Percentiles rank a stretch among this genome's conserved stretches.
phyloP scores from a whole-genome alignment of 53 echinoderm and acorn worm genomes.

The Zoroaster sp. region DNA sequence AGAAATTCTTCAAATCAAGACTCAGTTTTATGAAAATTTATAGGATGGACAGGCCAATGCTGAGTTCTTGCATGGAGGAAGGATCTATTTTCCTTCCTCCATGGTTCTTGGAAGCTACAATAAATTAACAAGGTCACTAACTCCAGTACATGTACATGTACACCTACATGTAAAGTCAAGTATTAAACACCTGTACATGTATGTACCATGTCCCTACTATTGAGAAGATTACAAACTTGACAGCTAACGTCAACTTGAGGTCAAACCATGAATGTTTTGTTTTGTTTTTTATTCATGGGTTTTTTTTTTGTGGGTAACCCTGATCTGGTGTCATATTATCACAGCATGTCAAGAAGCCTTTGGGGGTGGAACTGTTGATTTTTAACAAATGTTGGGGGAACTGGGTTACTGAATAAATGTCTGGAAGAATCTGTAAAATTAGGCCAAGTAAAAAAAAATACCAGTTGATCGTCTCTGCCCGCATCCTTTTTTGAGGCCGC shows the following conservation, averaged over 20 bases:
- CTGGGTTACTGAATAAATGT: too few relatives aligned
- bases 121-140: not conserved
- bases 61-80: too few relatives aligned
- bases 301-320: not conserved
- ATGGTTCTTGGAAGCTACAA: not conserved
- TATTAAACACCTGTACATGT: not conserved
- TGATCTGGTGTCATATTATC: not conserved
- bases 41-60: not conserved
- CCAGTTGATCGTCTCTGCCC: too few relatives aligned
- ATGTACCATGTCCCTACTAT: not conserved
- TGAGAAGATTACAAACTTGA: not conserved
- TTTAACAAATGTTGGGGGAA: too few relatives aligned
- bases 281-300: not conserved
- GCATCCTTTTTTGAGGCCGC: too few relatives aligned
- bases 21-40: not conserved
- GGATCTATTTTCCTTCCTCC: too few relatives aligned
- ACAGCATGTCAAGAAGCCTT: too few relatives aligned
- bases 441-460: too few relatives aligned
- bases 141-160: not conserved
- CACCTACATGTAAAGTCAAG: not conserved
- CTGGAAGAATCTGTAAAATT: too few relatives aligned
- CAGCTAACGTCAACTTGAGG: not conserved
- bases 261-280: conserved; percentile 8
- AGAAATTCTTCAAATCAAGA: too few relatives aligned
- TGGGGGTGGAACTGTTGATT: too few relatives aligned